Evolutionary conservation across 92 coral and sea anemone species (phyloP), one percentile per base, ranked within the genome.

Genomic region (Bergia sp.): DNA sequence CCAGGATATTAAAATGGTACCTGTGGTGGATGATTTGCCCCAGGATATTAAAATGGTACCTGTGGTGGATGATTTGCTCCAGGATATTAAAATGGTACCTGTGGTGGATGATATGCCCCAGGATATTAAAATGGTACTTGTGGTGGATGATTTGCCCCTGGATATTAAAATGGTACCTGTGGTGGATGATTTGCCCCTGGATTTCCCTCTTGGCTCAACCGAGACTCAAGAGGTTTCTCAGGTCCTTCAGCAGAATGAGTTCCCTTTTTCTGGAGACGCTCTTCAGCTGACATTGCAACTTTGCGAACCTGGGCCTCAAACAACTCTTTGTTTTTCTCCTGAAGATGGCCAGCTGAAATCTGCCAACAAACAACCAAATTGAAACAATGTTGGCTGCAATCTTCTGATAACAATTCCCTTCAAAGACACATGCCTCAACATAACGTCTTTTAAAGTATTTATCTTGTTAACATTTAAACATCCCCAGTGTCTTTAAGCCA

Each of bases 291-390:
- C 29, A 76, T 81, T 47, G 95, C 93, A 40, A 97, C 93, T 77
- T 95, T 87, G n/a, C 96, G 95, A 37, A 97, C 85, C 88, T 93
- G 92, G 20, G 89, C 96, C 89, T 94, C 97, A 85, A 97, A 97
- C 73, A 97, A 55, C 80, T 92, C 93, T 74, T 97, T 96, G 88
- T 96, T 97, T 42, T 92, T 88, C 47, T 93, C 97, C 86, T 96
- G 97, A 74, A 97, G 90, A 92, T 97, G 96, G 53, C 96, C 97
- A 23, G 98, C 96, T 58, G 92, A 88, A 77, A 97, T 96, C 99
- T 97, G 78, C 65, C 0, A 29, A 76, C n/a, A 37, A 4, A 42
- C 41, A 58, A 2, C 29, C 39, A 39, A 89, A 21, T 21, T 16
- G 3, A 76, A 36, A 23, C 67, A 76, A 43, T 13, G 9, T 76